Percentiles rank a stretch among this genome's conserved stretches.
phyloP scores from a whole-genome alignment of 2,888 invertebrate species.

The Onthophagus sagittarius region DNA sequence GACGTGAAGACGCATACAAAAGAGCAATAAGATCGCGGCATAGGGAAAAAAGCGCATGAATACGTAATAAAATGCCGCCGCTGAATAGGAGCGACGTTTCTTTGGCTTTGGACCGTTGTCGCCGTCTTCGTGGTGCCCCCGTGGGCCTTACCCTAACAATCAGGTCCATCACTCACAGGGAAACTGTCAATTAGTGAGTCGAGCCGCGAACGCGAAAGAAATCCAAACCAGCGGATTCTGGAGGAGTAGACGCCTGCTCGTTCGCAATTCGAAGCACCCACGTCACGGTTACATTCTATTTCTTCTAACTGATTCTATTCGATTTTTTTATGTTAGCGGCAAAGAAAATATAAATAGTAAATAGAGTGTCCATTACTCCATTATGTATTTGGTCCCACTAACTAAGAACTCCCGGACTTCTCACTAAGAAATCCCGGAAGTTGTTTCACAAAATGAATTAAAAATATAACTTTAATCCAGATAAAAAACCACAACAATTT shows the following conservation, averaged over 20 bases:
- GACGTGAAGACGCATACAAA: background rate
- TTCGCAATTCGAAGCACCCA: constrained; percentile 1
- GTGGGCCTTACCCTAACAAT: constrained; percentile 27
- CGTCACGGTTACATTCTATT: background rate
- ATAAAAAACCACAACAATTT: no score
- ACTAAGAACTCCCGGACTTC: no score
- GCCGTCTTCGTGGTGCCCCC: background rate
- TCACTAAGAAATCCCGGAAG: no score
- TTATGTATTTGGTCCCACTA: no score
- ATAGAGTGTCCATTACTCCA: no score
- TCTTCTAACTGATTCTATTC: background rate
- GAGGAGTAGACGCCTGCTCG: background rate
- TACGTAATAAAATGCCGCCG: background rate
- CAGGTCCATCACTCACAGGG: constrained; percentile 30
- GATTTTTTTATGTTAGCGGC: background rate
- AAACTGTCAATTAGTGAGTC: constrained; percentile 30
- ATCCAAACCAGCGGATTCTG: background rate
- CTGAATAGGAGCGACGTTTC: background rate
- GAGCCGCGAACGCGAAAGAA: background rate
- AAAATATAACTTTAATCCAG: no score
- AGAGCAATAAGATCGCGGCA: background rate
- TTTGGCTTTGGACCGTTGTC: background rate
- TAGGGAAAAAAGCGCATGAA: background rate
- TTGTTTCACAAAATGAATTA: no score
- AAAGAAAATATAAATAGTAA: no score